Percentiles rank a stretch among this genome's conserved stretches.
Conservation (phyloP, 2,888 invertebrate species). For the Trilocha varians region DNA sequence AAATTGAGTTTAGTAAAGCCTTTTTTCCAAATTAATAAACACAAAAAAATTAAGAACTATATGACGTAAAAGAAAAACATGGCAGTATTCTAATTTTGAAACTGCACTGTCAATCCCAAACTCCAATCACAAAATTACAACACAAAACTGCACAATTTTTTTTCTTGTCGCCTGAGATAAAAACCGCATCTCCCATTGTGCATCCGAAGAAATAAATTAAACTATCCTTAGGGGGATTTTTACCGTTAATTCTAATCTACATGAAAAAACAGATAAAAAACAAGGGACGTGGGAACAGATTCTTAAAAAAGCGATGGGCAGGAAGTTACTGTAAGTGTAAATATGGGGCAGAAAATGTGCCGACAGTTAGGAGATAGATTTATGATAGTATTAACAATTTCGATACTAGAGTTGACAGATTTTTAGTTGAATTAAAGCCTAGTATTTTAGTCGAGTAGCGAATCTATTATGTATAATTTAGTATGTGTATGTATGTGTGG, state of each 20-base stretch:
- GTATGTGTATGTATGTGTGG: too few relatives aligned
- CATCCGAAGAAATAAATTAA: slow-evolving; percentile 65
- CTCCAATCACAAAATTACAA: not conserved
- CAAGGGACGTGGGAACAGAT: slow-evolving; percentile 61
- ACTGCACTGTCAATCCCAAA: not conserved
- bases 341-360: slow-evolving; percentile 33
- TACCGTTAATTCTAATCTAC: slow-evolving; percentile 67
- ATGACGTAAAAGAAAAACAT: too few relatives aligned
- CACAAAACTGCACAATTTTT: slow-evolving; percentile 6
- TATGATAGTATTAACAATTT: slow-evolving; percentile 12
- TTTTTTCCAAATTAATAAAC: too few relatives aligned
- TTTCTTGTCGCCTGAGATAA: slow-evolving; percentile 44
- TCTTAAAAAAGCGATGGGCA: slow-evolving; percentile 51
- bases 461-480: too few relatives aligned
- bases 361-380: slow-evolving; percentile 31
- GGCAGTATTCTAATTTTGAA: too few relatives aligned
- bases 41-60: too few relatives aligned
- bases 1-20: too few relatives aligned
- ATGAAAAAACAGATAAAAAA: slow-evolving; percentile 52
- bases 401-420: too few relatives aligned
- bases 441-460: too few relatives aligned
- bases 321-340: slow-evolving; percentile 60
- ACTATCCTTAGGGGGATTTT: slow-evolving; percentile 64
- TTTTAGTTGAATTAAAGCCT: too few relatives aligned
- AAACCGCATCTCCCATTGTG: slow-evolving; percentile 61